Base-by-base conservation (phyloP, 2,113 vertebrate species). In the Corythoichthys haematopterus region DNA sequence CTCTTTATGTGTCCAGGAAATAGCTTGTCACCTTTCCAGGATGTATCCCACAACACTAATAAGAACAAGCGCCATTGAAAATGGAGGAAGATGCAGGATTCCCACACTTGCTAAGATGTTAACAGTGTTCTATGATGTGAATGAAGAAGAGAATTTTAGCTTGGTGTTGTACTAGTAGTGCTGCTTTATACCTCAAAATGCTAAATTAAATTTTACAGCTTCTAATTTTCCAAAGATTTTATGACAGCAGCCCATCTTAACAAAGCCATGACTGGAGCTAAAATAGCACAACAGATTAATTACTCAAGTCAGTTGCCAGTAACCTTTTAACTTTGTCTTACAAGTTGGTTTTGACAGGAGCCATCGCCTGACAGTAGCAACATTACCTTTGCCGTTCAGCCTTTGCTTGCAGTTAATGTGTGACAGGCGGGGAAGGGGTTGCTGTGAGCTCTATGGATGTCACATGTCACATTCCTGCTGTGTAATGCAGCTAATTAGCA, bases 201-300 rank as follows among this genome's bases (percentile, higher is more conserved):
- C 60, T 57, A 72, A 68, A 74, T 52, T 70, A 38, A 80, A 82
- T 65, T 80, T 82, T 82, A 77, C 77, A 78, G 75, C 72, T 74
- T 83, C 71, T 86, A 81, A 80, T 85, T 83, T 77, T 81, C 71
- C 65, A 66, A 66, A 77, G 69, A 80, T 86, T 75, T 77, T 57
- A 76, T 68, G 57, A 79, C 75, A 83, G 76, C 69, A 69, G 60
- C 67, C 68, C 71, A 67, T 45, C 45, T 43, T 67, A 65, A 71
- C 16, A 51, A 72, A 70, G 71, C 62, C 61, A 61, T 20, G 68
- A 36, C 69, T 73, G 73, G 73, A 75, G 66, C 56, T 80, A 73
- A 82, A 78, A 75, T 63, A 80, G 59, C 80, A 82, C 65, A 33
- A 68, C 77, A 76, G 84, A 87, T 85, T 86, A 87, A 84, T 85